Percentiles rank a stretch among this genome's conserved stretches.
Conservation (phyloP, 2,888 invertebrate genomes). For the Acleris sparsana region DNA sequence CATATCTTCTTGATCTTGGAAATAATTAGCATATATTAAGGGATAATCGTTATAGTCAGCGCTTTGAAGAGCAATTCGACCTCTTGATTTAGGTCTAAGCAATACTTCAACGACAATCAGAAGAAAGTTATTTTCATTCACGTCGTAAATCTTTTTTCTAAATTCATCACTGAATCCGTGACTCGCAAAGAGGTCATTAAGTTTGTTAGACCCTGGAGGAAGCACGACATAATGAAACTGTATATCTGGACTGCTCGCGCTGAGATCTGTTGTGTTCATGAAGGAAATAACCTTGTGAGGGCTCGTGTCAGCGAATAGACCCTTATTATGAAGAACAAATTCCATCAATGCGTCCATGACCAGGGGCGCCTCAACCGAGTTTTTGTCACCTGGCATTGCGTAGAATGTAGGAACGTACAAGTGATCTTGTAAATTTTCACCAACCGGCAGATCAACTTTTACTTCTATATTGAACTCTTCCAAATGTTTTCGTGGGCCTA, state of each 20-base stretch:
- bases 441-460: constrained; percentile 73
- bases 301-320: constrained; percentile 70
- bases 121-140: constrained; percentile 55
- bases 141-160: constrained; percentile 47
- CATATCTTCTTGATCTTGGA: constrained; percentile 82
- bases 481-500: constrained; percentile 75
- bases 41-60: constrained; percentile 85
- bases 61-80: constrained; percentile 86
- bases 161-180: constrained; percentile 56
- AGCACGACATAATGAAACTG: constrained; percentile 59
- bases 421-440: constrained; percentile 81
- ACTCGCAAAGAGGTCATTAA: constrained; percentile 52
- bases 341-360: constrained; percentile 59
- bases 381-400: constrained; percentile 53
- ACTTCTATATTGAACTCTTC: constrained; percentile 63
- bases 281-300: constrained; percentile 64
- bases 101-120: constrained; percentile 82
- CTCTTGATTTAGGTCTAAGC: constrained; percentile 87
- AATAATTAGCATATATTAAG: constrained; percentile 82
- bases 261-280: constrained; percentile 58
- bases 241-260: constrained; percentile 57
- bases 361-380: constrained; percentile 49
- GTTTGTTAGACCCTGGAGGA: constrained; percentile 52
- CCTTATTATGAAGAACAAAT: constrained; percentile 77
- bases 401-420: constrained; percentile 66